Percentiles rank a stretch among this genome's conserved stretches.
These are phyloP conservation scores for Dryobates pubescens DNA, from an alignment of 2,797 vertebrate species.

Conservation along the genomic window DNA sequence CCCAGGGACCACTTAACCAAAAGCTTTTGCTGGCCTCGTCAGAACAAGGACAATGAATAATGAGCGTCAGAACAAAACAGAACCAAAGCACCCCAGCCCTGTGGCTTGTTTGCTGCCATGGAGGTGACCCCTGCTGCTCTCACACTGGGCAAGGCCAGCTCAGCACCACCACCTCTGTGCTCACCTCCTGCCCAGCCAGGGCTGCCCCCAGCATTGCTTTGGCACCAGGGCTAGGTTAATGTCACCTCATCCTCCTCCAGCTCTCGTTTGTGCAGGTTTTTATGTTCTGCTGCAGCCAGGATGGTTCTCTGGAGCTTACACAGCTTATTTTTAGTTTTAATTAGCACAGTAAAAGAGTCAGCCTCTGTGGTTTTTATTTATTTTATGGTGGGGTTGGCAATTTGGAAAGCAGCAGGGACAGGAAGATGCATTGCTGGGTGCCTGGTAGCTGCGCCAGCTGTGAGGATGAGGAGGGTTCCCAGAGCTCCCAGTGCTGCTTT, in stretches of 20 bases:
- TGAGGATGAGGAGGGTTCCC: not conserved
- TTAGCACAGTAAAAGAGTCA: not conserved
- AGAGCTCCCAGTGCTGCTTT: not conserved
- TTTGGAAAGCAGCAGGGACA: not conserved
- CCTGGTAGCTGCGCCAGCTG: not conserved
- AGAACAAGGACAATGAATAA: accelerated
- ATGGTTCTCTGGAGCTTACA: not conserved
- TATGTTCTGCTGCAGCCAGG: not conserved
- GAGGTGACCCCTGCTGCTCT: not conserved
- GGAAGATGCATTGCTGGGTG: not conserved
- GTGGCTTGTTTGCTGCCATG: not conserved
- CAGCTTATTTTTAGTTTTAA: not conserved
- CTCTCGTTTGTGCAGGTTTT: not conserved
- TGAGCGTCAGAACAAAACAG: not conserved
- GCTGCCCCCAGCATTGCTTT: accelerated
- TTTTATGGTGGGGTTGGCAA: accelerated
- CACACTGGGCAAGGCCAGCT: accelerated
- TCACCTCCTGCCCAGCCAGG: not conserved
- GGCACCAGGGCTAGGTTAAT: accelerated
- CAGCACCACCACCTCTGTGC: not conserved
- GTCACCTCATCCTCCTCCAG: accelerated
- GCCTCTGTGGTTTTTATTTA: not conserved
- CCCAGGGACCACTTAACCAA: not conserved
- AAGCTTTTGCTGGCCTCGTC: not conserved
- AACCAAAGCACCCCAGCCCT: not conserved